Evolutionary conservation across 2,113 vertebrate genomes (phyloP), one percentile per base, ranked within the genome.

Genomic region (Seriola rivoliana): DNA sequence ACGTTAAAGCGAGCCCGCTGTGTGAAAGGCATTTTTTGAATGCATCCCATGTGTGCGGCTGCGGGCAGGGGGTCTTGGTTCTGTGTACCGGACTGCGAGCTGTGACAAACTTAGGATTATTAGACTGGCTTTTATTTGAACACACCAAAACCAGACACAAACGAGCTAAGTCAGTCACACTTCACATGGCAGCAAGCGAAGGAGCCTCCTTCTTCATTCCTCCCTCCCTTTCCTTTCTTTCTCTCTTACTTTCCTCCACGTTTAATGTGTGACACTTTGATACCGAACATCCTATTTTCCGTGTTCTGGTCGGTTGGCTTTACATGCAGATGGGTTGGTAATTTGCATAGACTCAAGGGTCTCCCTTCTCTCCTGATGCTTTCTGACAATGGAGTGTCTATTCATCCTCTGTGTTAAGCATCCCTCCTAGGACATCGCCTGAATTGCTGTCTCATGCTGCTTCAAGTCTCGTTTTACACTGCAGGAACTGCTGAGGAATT

Each of bases 331-430:
- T 88, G 85, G 85, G 63, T 63, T 80, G 63, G 80, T 85, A 80
- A 91, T 94, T 93, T 92, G 89, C 92, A 94, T 92, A 72, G 71
- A 87, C 89, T 89, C 89, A 93, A 90, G 92, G 90, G 78, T 85
- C 84, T 85, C 81, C 77, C 72, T 88, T 78, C 79, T 83, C 81
- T 91, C 87, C 87, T 78, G 88, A 90, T 85, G 85, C 87, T 87
- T 73, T 71, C 66, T 92, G 85, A 92, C 90, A 87, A 79, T 81
- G 67, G 59, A 80, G 85, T 62, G 81, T 88, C 91, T 85, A 86
- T 93, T 93, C 89, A 87, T 88, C 86, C 86, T 84, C 79, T 40
- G 71, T 78, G 85, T 91, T 88, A 85, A 86, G 89, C 83, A 85
- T 88, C 90, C 75, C 86, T 89, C 83, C 71, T 32, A 82, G 87